phyloP scores from a whole-genome alignment of 2,797 vertebrate species.

The Chromis chromis region DNA sequence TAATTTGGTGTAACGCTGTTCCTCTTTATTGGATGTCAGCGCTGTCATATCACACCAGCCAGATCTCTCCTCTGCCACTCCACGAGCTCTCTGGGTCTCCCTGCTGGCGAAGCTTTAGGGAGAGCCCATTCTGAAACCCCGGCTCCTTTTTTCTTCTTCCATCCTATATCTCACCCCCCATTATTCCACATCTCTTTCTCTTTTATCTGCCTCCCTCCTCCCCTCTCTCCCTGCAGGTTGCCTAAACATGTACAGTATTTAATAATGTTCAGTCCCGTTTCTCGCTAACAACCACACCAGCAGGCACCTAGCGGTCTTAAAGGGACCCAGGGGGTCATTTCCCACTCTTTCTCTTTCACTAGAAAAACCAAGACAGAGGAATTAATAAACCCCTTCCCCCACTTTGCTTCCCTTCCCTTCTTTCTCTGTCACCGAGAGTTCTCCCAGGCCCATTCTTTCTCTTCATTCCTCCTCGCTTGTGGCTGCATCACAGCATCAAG shows the following conservation, averaged over 20 bases:
- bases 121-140: conserved; percentile 65
- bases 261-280: conserved; percentile 89
- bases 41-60: conserved; percentile 86
- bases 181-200: conserved; percentile 24
- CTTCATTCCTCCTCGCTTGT: conserved; percentile 76
- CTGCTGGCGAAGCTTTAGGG: conserved; percentile 15
- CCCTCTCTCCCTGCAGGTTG: conserved; percentile 84
- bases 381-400: conserved; percentile 85
- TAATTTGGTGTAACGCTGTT: conserved; percentile 81
- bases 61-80: conserved; percentile 26
- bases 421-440: conserved; percentile 24
- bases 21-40: conserved; percentile 89
- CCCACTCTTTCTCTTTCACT: conserved; percentile 88
- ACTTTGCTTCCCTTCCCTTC: conserved; percentile 27
- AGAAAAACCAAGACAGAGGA: conserved; percentile 89
- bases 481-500: conserved; percentile 88
- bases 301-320: conserved; percentile 89
- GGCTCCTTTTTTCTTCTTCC: conserved; percentile 7
- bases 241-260: conserved; percentile 87
- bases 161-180: not conserved
- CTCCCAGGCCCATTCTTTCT: conserved; percentile 28
- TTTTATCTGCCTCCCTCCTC: conserved; percentile 57
- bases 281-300: conserved; percentile 77
- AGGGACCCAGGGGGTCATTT: conserved; percentile 90
- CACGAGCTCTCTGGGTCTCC: conserved; percentile 20